phyloP scores from a whole-genome alignment of 1,140 invertebrate genomes.

The Lordiphosa clarofinis region DNA sequence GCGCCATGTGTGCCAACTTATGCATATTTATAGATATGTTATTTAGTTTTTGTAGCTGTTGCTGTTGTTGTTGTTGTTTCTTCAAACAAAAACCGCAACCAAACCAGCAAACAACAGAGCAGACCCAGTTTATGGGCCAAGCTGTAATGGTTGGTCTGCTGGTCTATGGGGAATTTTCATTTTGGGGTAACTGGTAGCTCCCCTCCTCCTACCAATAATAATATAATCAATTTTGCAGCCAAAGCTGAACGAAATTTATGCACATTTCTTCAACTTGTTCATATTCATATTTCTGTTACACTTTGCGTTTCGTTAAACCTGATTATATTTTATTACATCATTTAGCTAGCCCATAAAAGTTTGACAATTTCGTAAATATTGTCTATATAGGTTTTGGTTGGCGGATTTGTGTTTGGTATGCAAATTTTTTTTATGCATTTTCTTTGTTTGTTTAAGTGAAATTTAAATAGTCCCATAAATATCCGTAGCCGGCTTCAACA shows the following conservation, averaged over 20 bases:
- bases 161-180: slow-evolving; percentile 3
- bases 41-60: slow-evolving; percentile 3
- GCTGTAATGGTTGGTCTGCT: slow-evolving; percentile 1
- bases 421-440: slow-evolving; percentile 11
- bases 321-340: slow-evolving; percentile 15
- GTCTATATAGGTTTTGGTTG: neutral
- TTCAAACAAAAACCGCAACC: slow-evolving; percentile 4
- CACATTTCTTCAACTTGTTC: slow-evolving; percentile 14
- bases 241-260: slow-evolving; percentile 5
- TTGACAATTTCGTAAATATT: slow-evolving; percentile 13
- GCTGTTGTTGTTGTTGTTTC: slow-evolving; percentile 1
- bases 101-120: neutral
- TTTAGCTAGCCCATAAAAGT: slow-evolving; percentile 7
- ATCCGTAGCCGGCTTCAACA: neutral
- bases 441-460: slow-evolving; percentile 13
- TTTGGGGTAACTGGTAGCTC: slow-evolving; percentile 3
- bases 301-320: slow-evolving; percentile 3
- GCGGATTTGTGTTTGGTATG: slow-evolving; percentile 15
- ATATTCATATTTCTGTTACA: slow-evolving; percentile 13
- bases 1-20: slow-evolving; percentile 12
- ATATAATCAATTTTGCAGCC: slow-evolving; percentile 6
- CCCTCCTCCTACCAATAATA: neutral
- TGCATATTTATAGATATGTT: slow-evolving; percentile 19
- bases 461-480: slow-evolving; percentile 13
- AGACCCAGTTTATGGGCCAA: slow-evolving; percentile 13